Evolutionary conservation across 2,888 invertebrate genomes (phyloP).

Genomic region (Drosophila parthenogenetica): DNA sequence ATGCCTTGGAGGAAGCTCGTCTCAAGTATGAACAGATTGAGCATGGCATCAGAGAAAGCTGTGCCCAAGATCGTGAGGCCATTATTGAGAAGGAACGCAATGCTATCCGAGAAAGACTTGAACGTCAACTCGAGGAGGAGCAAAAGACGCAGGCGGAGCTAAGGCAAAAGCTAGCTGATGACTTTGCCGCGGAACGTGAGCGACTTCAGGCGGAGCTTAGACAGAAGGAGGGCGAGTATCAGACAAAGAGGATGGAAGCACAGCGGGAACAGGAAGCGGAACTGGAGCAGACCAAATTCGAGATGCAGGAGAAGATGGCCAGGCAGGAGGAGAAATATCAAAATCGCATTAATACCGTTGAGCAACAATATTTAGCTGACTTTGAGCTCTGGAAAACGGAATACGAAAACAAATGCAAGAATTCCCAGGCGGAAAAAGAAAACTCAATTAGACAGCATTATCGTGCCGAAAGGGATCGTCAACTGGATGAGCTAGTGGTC

Average conservation of each 20-base stretch:
- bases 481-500: constrained; percentile 88
- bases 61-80: constrained; percentile 88
- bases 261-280: constrained; percentile 85
- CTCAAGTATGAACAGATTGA: constrained; percentile 88
- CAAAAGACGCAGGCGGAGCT: constrained; percentile 87
- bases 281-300: constrained; percentile 85
- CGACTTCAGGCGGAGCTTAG: constrained; percentile 84
- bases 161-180: constrained; percentile 85
- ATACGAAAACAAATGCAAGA: constrained; percentile 85
- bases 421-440: constrained; percentile 88
- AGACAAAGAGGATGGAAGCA: constrained; percentile 84
- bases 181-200: constrained; percentile 85
- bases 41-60: constrained; percentile 87
- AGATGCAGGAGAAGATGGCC: constrained; percentile 86
- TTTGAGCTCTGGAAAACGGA: constrained; percentile 87
- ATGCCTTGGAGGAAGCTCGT: constrained; percentile 89
- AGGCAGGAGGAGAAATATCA: constrained; percentile 85
- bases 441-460: constrained; percentile 89
- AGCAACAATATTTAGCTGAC: constrained; percentile 88
- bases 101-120: constrained; percentile 87
- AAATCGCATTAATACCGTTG: constrained; percentile 87
- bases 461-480: constrained; percentile 90
- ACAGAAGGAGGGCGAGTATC: constrained; percentile 85
- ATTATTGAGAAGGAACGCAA: constrained; percentile 88
- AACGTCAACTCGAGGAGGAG: constrained; percentile 87